phyloP scores from a whole-genome alignment of 1,140 invertebrate genomes.

The Achroia grisella region DNA sequence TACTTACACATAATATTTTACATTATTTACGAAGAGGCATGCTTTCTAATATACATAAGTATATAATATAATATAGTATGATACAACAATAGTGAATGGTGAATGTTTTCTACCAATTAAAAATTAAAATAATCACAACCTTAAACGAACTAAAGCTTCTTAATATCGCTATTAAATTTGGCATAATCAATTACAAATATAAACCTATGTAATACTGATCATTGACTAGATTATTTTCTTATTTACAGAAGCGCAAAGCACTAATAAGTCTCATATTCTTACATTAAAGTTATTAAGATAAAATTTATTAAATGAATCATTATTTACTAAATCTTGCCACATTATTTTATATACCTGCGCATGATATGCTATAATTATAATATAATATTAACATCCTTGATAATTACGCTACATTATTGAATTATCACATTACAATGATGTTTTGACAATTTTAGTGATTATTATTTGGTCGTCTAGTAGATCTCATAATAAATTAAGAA shows the following conservation, averaged over 20 bases:
- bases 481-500: too few species aligned
- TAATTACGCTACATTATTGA: slow-evolving; percentile 11
- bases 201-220: slow-evolving; percentile 22
- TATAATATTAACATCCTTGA: slow-evolving; percentile 9
- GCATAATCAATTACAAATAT: slow-evolving; percentile 20
- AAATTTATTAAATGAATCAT: slow-evolving; percentile 5
- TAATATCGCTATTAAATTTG: slow-evolving; percentile 27
- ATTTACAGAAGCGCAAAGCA: slow-evolving; percentile 13
- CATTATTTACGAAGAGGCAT: too few species aligned
- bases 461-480: slow-evolving; percentile 45
- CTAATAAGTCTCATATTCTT: slow-evolving; percentile 1
- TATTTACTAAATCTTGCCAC: slow-evolving; percentile 9
- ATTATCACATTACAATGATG: slow-evolving; percentile 23
- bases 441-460: slow-evolving; percentile 7
- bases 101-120: not conserved
- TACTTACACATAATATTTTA: too few species aligned
- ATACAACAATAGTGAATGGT: not conserved
- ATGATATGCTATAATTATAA: slow-evolving; percentile 44
- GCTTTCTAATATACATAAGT: too few species aligned
- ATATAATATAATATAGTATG: not conserved
- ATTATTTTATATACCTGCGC: slow-evolving; percentile 3
- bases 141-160: slow-evolving; percentile 36
- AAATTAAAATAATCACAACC: slow-evolving; percentile 48
- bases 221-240: slow-evolving; percentile 14
- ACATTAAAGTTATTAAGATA: not conserved